phyloP scores from a whole-genome alignment of 2,888 invertebrate genomes.

The Corbicula japonica region DNA sequence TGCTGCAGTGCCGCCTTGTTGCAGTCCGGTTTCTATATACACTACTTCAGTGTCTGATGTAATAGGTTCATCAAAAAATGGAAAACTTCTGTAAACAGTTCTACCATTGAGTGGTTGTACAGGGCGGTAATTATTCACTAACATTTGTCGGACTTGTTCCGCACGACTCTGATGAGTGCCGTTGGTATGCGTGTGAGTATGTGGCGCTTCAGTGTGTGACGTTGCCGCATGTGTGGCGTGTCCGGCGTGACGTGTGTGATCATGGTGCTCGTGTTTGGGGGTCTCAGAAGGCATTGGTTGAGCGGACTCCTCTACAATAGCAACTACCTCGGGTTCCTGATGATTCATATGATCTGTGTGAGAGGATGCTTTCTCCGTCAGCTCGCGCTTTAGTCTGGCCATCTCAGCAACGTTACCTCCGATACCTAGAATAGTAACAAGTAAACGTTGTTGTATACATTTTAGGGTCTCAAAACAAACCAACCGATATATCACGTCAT shows the following conservation, averaged over 20 bases:
- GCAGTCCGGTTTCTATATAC: constrained; percentile 33
- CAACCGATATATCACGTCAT: constrained; percentile 6
- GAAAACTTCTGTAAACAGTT: constrained; percentile 78
- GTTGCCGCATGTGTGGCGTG: neutral
- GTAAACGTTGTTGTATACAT: neutral
- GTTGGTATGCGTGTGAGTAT: neutral
- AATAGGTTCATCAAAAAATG: constrained; percentile 54
- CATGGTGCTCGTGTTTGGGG: neutral
- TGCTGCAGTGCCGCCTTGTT: neutral
- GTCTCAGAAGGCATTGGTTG: neutral
- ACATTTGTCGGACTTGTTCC: constrained; percentile 65
- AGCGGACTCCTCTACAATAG: constrained; percentile 33
- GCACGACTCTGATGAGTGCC: constrained; percentile 27
- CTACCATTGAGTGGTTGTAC: constrained; percentile 82
- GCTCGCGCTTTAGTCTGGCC: constrained; percentile 47
- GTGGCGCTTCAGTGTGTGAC: neutral
- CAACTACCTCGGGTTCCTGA: constrained; percentile 6
- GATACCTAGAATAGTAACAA: constrained; percentile 61
- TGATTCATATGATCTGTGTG: neutral
- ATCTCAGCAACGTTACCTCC: constrained; percentile 60
- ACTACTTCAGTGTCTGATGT: constrained; percentile 37
- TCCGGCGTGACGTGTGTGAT: neutral
- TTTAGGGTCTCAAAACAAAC: neutral
- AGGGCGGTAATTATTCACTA: constrained; percentile 82
- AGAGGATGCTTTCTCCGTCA: constrained; percentile 32